phyloP scores from a whole-genome alignment of 2,888 invertebrate species.

The Zeuzera pyrina region DNA sequence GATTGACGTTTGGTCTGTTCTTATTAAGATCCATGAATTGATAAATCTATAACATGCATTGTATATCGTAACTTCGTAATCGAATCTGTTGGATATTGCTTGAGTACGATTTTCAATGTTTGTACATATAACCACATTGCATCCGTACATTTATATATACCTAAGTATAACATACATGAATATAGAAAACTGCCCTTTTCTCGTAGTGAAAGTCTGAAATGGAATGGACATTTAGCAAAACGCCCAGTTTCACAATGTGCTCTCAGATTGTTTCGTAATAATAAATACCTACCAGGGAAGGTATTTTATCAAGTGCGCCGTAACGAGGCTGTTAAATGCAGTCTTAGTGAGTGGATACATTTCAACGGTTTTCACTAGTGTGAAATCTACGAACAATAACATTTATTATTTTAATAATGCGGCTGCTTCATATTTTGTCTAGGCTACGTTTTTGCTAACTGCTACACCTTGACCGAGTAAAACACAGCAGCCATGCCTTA shows the following conservation, averaged over 20 bases:
- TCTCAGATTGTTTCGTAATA: conserved; percentile 31
- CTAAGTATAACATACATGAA: neutral
- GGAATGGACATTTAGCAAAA: conserved; percentile 27
- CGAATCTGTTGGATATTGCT: neutral
- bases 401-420: conserved; percentile 1
- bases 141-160: neutral
- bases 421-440: conserved; percentile 14
- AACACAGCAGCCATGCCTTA: conserved; percentile 31
- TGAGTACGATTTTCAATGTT: neutral
- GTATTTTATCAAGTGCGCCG: conserved; percentile 29
- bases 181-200: conserved; percentile 19
- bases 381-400: conserved; percentile 10
- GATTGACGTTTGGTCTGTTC: conserved; percentile 18
- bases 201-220: conserved; percentile 28
- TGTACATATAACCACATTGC: neutral
- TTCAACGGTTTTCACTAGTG: conserved; percentile 14
- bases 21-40: conserved; percentile 15
- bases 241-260: conserved; percentile 31
- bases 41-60: neutral
- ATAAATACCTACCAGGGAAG: conserved; percentile 34
- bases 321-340: conserved; percentile 20
- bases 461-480: conserved; percentile 41
- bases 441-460: conserved; percentile 15
- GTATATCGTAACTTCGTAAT: neutral
- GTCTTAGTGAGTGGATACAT: conserved; percentile 11